These are phyloP conservation scores for Colostygia pectinataria DNA, from an alignment of 2,888 invertebrate species.

Conservation along the genomic window DNA sequence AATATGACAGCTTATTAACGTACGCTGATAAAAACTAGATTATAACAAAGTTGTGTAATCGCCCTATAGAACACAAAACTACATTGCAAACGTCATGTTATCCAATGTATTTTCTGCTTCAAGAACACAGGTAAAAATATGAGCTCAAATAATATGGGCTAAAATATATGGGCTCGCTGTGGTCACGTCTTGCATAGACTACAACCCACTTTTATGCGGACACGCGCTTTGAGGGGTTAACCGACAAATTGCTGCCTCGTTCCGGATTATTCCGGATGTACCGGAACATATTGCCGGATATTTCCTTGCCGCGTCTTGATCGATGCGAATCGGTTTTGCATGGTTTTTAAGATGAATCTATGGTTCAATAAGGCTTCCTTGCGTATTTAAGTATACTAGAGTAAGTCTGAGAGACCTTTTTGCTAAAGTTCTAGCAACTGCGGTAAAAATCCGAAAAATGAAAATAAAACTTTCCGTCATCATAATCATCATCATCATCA, in stretches of 20 bases:
- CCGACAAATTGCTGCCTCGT: slow-evolving; percentile 50
- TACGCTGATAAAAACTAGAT: too few relatives aligned
- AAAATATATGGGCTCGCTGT: slow-evolving; percentile 15
- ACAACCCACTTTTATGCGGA: slow-evolving; percentile 41
- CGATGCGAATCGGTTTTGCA: slow-evolving; percentile 31
- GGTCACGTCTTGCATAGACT: slow-evolving; percentile 37
- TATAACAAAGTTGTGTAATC: too few relatives aligned
- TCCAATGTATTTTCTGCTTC: neutral
- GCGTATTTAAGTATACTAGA: too few relatives aligned
- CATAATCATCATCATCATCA: too few relatives aligned
- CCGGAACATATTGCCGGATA: slow-evolving; percentile 51
- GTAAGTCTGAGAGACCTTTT: too few relatives aligned
- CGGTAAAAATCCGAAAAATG: too few relatives aligned
- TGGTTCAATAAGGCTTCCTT: too few relatives aligned
- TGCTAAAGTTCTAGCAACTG: too few relatives aligned
- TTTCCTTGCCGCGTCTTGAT: slow-evolving; percentile 45
- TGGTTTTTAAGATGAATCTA: slow-evolving; percentile 6
- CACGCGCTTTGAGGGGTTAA: slow-evolving; percentile 37
- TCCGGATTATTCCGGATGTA: slow-evolving; percentile 53
- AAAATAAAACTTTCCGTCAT: too few relatives aligned
- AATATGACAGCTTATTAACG: too few relatives aligned
- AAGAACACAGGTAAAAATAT: neutral
- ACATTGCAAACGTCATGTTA: neutral
- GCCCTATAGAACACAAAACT: too few relatives aligned
- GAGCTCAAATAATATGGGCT: slow-evolving; percentile 3